Conservation (phyloP, 2,113 vertebrate genomes). For the Neolamprologus falcicula region DNA sequence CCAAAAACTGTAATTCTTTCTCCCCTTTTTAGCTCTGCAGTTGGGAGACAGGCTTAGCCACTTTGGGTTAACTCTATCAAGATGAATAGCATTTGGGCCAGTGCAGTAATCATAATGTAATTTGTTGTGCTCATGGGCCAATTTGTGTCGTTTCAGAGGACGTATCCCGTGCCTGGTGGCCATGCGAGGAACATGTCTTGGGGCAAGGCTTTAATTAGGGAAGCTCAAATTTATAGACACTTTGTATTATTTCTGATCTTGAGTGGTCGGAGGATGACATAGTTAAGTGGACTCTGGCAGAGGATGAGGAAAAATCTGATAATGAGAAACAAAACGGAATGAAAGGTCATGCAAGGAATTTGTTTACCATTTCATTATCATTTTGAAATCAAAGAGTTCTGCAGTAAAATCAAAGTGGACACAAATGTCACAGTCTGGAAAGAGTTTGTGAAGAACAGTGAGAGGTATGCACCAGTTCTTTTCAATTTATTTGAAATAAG, state of each 20-base stretch:
- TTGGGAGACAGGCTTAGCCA: slow-evolving; percentile 13
- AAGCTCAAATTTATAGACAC: slow-evolving; percentile 55
- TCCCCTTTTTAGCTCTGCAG: slow-evolving; percentile 35
- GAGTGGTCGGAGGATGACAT: slow-evolving; percentile 54
- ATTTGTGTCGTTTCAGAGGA: slow-evolving; percentile 48
- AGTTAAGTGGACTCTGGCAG: slow-evolving; percentile 44
- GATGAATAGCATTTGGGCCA: slow-evolving; percentile 45
- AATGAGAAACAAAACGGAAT: slow-evolving; percentile 62
- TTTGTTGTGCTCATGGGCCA: slow-evolving; percentile 58
- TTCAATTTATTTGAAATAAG: slow-evolving; percentile 55
- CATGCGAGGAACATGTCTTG: not conserved
- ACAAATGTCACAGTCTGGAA: slow-evolving; percentile 53
- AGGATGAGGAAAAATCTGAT: slow-evolving; percentile 32
- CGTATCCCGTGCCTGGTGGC: slow-evolving; percentile 35
- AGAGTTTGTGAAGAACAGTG: not conserved
- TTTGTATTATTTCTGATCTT: slow-evolving; percentile 59
- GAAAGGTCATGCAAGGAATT: slow-evolving; percentile 48
- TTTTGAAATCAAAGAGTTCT: slow-evolving; percentile 41
- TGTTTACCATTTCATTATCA: slow-evolving; percentile 70
- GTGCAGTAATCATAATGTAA: slow-evolving; percentile 61
- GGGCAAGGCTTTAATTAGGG: slow-evolving; percentile 56
- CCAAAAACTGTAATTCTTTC: slow-evolving; percentile 39
- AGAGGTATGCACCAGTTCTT: slow-evolving; percentile 17
- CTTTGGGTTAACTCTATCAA: slow-evolving; percentile 53
- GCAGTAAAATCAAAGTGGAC: slow-evolving; percentile 51